Evolutionary conservation across 2,113 vertebrate species (phyloP), one percentile per base, ranked within the genome.

Genomic region (Eudyptes chrysolophus): DNA sequence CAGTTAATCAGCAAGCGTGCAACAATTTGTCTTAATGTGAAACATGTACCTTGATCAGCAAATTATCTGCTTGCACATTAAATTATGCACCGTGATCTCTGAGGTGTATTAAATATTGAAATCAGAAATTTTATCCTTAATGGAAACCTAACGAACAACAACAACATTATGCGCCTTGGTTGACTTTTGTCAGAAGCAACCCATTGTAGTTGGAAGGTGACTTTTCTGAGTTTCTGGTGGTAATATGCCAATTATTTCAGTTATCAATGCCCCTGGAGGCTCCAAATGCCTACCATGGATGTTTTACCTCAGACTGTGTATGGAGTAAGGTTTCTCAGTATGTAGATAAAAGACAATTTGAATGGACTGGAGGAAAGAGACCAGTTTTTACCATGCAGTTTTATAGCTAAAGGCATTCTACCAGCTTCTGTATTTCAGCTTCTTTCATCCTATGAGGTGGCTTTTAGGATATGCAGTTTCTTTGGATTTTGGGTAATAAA

Each of bases 181-280:
- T 96, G 80, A 61, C 65, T 95, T 93, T 57, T 46, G 81, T 87
- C 42, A 57, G 74, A 90, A 85, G 66, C 57, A 87, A 21, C 27
- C 22, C 38, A 29, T 66, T 96, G 89, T 94, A 95, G 74, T 54
- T 87, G 75, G 81, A 96, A 97, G 93, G 95, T 96, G 96, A 96
- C 95, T 94, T 96, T 86, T 83, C 57, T 58, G 11, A 71, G 74
- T 87, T 70, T 92, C 81, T 58, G 42, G 84, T 84, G 77, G 61
- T 91, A 74, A 72, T 25, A 69, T 32, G 62, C 77, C 80, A 84
- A 93, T 94, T 95, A 94, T 89, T 94, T 84, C 72, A 87, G 87
- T 89, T 79, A 74, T 27, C 82, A 46, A 34, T 11, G 16, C 44
- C 74, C 46, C 77, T 79, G 40, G 44, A 87, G 80, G 52, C 29